These are phyloP conservation scores for Athene noctua DNA, from an alignment of 2,113 vertebrate species.

Conservation along the genomic window DNA sequence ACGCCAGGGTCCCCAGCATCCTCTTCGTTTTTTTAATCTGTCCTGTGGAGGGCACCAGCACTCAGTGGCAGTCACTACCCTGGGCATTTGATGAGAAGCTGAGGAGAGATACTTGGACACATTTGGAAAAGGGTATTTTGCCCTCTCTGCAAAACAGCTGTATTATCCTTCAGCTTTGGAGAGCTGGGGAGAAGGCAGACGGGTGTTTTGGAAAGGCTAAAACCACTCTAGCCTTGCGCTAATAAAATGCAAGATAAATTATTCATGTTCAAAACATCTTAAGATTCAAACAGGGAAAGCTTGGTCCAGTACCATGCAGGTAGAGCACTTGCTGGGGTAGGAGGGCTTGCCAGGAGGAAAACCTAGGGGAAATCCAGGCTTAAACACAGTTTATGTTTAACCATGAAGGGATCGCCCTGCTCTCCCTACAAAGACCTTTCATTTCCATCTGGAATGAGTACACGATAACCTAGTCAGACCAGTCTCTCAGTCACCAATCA, in stretches of 20 bases:
- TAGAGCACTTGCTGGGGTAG: not conserved
- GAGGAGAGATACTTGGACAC: not conserved
- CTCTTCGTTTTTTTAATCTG: not conserved
- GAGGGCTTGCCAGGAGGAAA: not conserved
- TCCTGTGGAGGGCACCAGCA: conserved; percentile 31
- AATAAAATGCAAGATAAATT: conserved; percentile 18
- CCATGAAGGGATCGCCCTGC: conserved; percentile 21
- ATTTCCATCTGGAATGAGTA: conserved; percentile 64
- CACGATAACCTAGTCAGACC: conserved; percentile 64
- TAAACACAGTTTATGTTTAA: conserved; percentile 44
- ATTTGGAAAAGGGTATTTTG: not conserved
- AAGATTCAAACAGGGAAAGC: not conserved
- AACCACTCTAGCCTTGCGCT: not conserved
- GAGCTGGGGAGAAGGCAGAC: not conserved
- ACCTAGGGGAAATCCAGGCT: not conserved
- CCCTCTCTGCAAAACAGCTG: not conserved
- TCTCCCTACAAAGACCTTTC: conserved; percentile 60
- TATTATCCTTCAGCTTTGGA: not conserved
- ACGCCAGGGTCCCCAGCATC: not conserved
- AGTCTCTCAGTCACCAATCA: conserved; percentile 69
- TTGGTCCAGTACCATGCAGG: not conserved
- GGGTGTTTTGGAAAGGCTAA: conserved; percentile 26
- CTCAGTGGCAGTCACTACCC: not conserved
- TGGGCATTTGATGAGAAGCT: not conserved
- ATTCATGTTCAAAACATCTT: not conserved